Conservation (phyloP, 2,113 vertebrate species). For the Aphelocoma coerulescens region DNA sequence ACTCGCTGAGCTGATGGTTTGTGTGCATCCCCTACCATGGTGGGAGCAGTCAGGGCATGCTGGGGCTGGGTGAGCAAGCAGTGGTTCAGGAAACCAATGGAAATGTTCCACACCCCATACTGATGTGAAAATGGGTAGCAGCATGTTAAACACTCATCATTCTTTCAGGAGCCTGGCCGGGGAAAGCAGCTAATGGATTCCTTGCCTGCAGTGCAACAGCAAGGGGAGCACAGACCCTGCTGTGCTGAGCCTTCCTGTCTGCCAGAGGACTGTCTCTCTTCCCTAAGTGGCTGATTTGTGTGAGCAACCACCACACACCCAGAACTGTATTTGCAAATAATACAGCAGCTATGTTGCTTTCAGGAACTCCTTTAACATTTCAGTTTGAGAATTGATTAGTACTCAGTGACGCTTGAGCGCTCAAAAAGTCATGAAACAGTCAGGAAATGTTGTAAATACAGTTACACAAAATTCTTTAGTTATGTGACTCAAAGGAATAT, state of each 20-base stretch:
- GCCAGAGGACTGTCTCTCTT: background rate
- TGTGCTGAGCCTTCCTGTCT: background rate
- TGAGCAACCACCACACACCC: background rate
- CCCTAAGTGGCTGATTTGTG: background rate
- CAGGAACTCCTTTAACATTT: background rate
- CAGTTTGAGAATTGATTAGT: background rate
- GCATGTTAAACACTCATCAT: background rate
- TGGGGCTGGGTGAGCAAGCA: background rate
- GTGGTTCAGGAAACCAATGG: background rate
- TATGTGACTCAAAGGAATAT: background rate
- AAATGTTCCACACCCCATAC: background rate
- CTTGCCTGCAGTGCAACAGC: background rate
- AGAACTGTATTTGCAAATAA: background rate
- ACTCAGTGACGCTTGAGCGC: rapidly evolving
- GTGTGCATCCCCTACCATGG: rapidly evolving
- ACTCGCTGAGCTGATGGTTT: rapidly evolving
- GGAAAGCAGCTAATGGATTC: background rate
- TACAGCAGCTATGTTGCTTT: background rate
- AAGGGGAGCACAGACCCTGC: background rate
- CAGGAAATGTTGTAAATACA: background rate
- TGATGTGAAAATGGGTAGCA: background rate
- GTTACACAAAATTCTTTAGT: background rate
- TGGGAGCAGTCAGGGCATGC: background rate
- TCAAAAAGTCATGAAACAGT: background rate
- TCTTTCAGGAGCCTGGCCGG: background rate